A percentile compares a stretch with the other conserved stretches of the same genome.
These are phyloP conservation scores for Oryctes rhinoceros DNA, from an alignment of 1,140 invertebrate species.

Conservation along the genomic window DNA sequence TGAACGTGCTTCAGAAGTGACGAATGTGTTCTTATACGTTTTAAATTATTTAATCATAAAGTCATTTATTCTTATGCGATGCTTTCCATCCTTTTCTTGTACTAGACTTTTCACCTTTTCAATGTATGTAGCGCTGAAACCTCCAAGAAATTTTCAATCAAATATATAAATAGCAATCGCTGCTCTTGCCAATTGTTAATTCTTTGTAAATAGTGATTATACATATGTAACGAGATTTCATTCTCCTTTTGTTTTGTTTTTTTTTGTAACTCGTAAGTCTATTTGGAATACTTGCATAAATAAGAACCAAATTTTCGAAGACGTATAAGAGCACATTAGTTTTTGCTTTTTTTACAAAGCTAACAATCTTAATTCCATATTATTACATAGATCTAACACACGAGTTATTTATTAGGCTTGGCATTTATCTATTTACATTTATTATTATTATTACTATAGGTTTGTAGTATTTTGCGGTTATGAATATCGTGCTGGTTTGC, in stretches of 20 bases:
- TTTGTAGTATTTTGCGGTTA: constrained; percentile 10
- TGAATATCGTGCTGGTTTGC: background rate
- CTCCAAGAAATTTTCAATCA: background rate
- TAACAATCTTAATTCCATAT: constrained; percentile 2
- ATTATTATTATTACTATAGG: background rate
- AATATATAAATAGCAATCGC: background rate
- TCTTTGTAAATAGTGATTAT: no score
- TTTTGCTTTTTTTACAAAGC: constrained; percentile 10
- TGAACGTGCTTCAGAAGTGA: constrained; percentile 5
- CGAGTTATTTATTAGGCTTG: background rate
- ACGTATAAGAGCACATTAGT: background rate
- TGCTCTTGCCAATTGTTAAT: background rate
- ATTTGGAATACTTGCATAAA: no score
- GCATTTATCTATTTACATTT: constrained; percentile 5
- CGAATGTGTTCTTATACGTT: constrained; percentile 17
- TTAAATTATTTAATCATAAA: background rate
- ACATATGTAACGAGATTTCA: no score
- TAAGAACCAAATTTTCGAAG: background rate
- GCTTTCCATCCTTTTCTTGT: background rate
- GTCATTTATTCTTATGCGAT: background rate
- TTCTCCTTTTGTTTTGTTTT: no score
- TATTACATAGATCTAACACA: constrained; percentile 8
- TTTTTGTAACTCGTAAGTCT: no score
- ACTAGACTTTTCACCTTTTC: no score
- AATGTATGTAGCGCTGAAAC: background rate